Conservation (phyloP, 2,797 vertebrate species). For the Falco concolor region DNA sequence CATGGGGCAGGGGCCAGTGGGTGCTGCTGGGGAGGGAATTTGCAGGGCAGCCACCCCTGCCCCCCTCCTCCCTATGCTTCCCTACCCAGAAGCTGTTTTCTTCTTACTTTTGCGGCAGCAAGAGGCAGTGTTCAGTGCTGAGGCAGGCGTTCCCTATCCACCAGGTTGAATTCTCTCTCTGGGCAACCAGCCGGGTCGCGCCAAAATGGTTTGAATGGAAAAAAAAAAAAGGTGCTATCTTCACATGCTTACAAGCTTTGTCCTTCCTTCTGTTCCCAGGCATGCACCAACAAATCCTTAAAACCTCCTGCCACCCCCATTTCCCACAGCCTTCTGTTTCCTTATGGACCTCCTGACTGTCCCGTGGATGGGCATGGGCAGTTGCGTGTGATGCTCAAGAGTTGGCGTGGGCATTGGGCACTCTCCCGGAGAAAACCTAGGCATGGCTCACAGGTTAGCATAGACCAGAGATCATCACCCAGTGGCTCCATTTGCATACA, state of each 20-base stretch:
- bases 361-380: too few relatives aligned
- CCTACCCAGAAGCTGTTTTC: neutral
- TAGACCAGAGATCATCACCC: neutral
- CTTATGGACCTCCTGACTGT: neutral
- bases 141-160: fast-evolving
- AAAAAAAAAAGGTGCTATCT: neutral
- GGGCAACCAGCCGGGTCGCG: neutral
- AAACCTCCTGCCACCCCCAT: neutral
- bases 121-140: neutral
- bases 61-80: neutral
- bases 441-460: neutral
- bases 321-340: neutral
- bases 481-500: neutral
- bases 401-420: fast-evolving
- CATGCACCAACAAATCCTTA: neutral
- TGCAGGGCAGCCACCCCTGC: neutral
- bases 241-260: neutral
- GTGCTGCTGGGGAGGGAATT: neutral
- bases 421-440: neutral
- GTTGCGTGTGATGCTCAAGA: neutral
- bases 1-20: fast-evolving
- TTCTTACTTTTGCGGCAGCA: neutral
- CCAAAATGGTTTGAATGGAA: neutral
- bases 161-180: neutral
- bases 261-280: neutral